Evolutionary conservation across 2,797 vertebrate species (phyloP), one percentile per base, ranked within the genome.

Genomic region (Labeo calbasu): DNA sequence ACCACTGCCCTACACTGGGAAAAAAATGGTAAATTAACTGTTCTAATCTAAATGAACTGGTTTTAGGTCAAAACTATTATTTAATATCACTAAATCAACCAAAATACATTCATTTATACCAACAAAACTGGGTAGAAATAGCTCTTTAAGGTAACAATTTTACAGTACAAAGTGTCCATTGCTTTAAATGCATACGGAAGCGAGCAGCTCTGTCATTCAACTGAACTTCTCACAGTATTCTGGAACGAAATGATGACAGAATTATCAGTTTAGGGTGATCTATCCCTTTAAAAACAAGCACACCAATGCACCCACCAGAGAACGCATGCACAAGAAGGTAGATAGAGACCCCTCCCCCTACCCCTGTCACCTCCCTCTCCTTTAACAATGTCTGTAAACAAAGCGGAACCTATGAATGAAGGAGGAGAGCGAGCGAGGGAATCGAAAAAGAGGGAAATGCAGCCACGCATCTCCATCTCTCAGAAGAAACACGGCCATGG

Each of bases 371-470:
- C 68, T 84, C 73, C 71, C 71, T 61, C 70, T 80, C 57, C 84
- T 79, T 81, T 79, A 88, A 89, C 88, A 87, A 85, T 89, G 65
- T 87, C 89, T 89, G 90, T 92, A 92, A 93, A 92, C 91, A 93
- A 94, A 92, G 86, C 83, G 61, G 89, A 89, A 83, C n/a, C 80
- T 89, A 90, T 93, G 93, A 94, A 92, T 89, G 93, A 94, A 93
- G 88, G 90, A 90, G 78, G 91, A 73, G 80, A 81, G 80, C 12
- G 51, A 87, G 79, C 12, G 23, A 82, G 76, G 50, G 80, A 76
- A 57, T 40, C 57, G 40, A 23, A 55, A 68, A 69, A 73, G 85
- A 89, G 87, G 86, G 89, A 91, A 89, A 88, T 65, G 82, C 83
- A 87, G 87, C 85, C 85, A 71, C 82, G 87, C 87, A 89, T 88